phyloP scores from a whole-genome alignment of 1,140 invertebrate genomes.

The Papilio machaon region DNA sequence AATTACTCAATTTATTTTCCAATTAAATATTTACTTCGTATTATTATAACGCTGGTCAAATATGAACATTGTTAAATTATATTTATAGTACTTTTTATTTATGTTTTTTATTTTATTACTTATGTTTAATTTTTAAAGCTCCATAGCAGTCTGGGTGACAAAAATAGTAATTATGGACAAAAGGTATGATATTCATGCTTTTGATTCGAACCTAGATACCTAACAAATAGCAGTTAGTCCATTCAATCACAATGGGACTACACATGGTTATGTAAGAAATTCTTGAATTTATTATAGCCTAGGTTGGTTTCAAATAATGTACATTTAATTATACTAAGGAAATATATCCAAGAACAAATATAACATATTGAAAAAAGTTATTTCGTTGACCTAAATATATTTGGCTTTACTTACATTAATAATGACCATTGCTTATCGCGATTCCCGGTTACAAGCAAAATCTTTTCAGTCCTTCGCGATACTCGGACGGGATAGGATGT shows the following conservation, averaged over 20 bases:
- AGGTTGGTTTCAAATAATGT: not conserved
- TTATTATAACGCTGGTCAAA: not conserved
- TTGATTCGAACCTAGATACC: not conserved
- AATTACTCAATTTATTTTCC: not conserved
- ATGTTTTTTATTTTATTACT: no score
- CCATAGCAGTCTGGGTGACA: no score
- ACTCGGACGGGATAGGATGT: conserved; percentile 26
- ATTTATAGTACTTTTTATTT: not conserved
- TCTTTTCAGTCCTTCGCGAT: conserved; percentile 30
- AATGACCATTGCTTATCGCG: conserved; percentile 9
- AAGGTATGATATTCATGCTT: not conserved
- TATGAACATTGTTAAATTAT: not conserved
- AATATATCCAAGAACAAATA: not conserved
- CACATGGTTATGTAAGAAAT: not conserved
- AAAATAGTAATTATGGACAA: no score
- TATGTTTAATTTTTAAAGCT: no score
- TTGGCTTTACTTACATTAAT: conserved; percentile 21
- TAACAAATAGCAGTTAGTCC: not conserved
- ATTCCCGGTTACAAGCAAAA: conserved; percentile 9
- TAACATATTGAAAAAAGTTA: not conserved
- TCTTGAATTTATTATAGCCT: not conserved
- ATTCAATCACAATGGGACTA: not conserved
- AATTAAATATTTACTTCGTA: not conserved
- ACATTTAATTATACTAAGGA: not conserved
- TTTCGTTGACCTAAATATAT: conserved; percentile 15